These are phyloP conservation scores for Aporophyla nigra DNA, from an alignment of 2,888 invertebrate species.

Conservation along the genomic window DNA sequence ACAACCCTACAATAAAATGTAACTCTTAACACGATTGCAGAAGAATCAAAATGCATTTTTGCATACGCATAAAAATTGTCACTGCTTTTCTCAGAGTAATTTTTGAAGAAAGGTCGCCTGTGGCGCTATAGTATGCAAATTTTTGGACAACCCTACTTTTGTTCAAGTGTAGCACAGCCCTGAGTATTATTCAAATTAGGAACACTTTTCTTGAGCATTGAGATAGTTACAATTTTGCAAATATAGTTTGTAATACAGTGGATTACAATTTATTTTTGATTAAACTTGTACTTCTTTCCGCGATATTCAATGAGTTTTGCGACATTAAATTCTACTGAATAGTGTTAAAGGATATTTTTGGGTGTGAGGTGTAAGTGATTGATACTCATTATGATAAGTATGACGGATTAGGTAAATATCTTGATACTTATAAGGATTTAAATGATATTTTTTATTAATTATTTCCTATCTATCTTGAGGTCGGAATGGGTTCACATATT, in stretches of 20 bases:
- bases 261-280: slow-evolving; percentile 27
- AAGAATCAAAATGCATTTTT: slow-evolving; percentile 54
- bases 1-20: slow-evolving; percentile 25
- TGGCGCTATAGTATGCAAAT: slow-evolving; percentile 83
- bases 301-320: neutral
- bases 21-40: slow-evolving; percentile 51
- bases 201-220: slow-evolving; percentile 49
- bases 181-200: slow-evolving; percentile 42
- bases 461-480: slow-evolving; percentile 77
- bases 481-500: slow-evolving; percentile 71
- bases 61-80: slow-evolving; percentile 55
- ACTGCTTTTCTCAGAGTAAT: slow-evolving; percentile 69
- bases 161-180: slow-evolving; percentile 40
- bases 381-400: slow-evolving; percentile 66
- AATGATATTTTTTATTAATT: slow-evolving; percentile 80
- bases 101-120: slow-evolving; percentile 77
- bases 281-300: neutral
- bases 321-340: slow-evolving; percentile 7
- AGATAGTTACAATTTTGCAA: slow-evolving; percentile 26
- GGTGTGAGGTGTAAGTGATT: slow-evolving; percentile 34
- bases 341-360: slow-evolving; percentile 28
- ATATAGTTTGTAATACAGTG: slow-evolving; percentile 41
- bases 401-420: slow-evolving; percentile 84
- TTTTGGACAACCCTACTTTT: slow-evolving; percentile 71
- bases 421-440: slow-evolving; percentile 64